Evolutionary conservation across 2,888 invertebrate genomes (phyloP), one percentile per base, ranked within the genome.

Genomic region (Cryptocephalus moraei): DNA sequence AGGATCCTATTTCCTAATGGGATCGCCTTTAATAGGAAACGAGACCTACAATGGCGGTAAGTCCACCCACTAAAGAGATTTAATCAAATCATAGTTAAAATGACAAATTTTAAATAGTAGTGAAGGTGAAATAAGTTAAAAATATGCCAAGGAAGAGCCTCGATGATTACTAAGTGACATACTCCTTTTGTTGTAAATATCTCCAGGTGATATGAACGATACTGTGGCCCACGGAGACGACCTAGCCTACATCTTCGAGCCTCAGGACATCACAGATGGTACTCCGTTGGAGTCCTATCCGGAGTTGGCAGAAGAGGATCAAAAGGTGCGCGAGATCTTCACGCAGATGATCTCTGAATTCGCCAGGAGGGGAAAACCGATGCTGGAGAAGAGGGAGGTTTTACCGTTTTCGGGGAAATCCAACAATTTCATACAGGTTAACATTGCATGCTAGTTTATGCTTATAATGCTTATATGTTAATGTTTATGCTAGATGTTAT

Each of bases 141-240:
- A n/a, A n/a, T n/a, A n/a, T n/a, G n/a, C n/a, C n/a, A n/a, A n/a
- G n/a, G n/a, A n/a, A n/a, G n/a, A n/a, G n/a, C n/a, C n/a, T n/a
- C n/a, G n/a, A n/a, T n/a, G n/a, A n/a, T n/a, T n/a, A n/a, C n/a
- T n/a, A n/a, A n/a, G n/a, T 22, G 22, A 22, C 2, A 22, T 11
- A 36, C 6, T 36, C 6, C 12, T 36, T 36, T 13, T 39, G 12
- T 51, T 53, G 33, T 44, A 22, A 22, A 22, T 6, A 22, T 22
- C 22, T 22, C 22, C 6, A 50, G 48, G 40, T 41, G 49, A 51
- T 32, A 43, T 31, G 9, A 53, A 56, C 38, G 45, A 70, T 65
- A 62, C 75, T 65, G 76, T 80, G 1, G 73, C 78, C 0, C 86
- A 86, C 59, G 86, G 86, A 1, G 86, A 86, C 58, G 86, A 86